phyloP scores from a whole-genome alignment of 92 coral and sea anemone species.

The Actinostola sp. region DNA sequence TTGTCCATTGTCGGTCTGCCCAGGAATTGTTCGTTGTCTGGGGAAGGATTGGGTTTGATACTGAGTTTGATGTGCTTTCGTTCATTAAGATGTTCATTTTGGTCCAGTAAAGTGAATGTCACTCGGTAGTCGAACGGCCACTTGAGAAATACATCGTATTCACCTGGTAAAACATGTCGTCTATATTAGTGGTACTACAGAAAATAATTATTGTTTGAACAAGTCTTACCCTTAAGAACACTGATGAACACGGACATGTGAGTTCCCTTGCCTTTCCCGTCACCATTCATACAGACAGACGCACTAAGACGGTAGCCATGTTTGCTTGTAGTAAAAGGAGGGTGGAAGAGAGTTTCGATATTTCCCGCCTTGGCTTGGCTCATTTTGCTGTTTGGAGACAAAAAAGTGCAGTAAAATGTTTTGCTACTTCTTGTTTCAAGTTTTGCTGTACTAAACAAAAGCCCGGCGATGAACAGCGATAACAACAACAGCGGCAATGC shows the following conservation, averaged over 20 bases:
- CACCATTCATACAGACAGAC: constrained; percentile 96
- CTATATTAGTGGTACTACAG: too few relatives aligned
- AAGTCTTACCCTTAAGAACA: constrained; percentile 88
- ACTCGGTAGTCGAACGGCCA: constrained; percentile 99
- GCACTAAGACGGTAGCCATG: constrained; percentile 98
- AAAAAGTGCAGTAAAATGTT: too few relatives aligned
- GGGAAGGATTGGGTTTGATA: constrained; percentile 94
- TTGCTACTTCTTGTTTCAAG: too few relatives aligned
- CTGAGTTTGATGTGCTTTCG: constrained; percentile 94
- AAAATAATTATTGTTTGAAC: too few relatives aligned
- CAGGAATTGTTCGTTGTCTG: constrained; percentile 92
- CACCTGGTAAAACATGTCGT: too few relatives aligned
- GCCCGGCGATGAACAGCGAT: too few relatives aligned
- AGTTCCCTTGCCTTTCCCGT: constrained; percentile 97
- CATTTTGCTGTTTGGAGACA: constrained; percentile 77
- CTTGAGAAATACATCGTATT: constrained; percentile 85
- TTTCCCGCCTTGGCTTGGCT: constrained; percentile 94
- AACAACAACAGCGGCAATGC: too few relatives aligned
- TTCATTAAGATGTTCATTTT: constrained; percentile 69
- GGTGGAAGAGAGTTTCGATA: constrained; percentile 82
- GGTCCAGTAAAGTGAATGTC: constrained; percentile 85
- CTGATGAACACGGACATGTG: constrained; percentile 97
- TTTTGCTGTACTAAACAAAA: too few relatives aligned
- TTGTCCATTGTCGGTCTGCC: constrained; percentile 96
- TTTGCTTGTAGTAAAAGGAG: constrained; percentile 96